Evolutionary conservation across 2,797 vertebrate species (phyloP).

Genomic region (Pangasius mekongensis): DNA sequence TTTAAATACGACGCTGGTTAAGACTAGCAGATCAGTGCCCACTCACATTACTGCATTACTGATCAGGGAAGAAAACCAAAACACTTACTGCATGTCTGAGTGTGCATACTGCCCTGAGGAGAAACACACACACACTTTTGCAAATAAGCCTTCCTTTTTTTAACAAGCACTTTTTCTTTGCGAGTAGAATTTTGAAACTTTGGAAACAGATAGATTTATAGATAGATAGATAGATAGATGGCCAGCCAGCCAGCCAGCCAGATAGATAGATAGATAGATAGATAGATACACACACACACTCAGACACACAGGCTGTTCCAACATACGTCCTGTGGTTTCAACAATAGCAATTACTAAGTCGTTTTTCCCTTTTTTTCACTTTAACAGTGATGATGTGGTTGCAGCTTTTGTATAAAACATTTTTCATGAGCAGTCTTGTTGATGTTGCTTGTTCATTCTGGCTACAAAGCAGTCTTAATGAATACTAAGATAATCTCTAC

Average conservation of each 20-base stretch:
- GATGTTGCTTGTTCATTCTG: not conserved
- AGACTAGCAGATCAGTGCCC: conserved; percentile 48
- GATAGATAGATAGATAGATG: not conserved
- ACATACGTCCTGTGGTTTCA: not conserved
- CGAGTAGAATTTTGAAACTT: not conserved
- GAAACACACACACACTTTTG: not conserved
- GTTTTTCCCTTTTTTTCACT: not conserved
- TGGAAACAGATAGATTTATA: not conserved
- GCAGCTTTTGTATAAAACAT: not conserved
- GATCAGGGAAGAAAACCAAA: conserved; percentile 48
- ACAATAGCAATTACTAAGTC: not conserved
- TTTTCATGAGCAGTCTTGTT: not conserved
- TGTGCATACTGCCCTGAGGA: not conserved
- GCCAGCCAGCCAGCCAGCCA: not conserved
- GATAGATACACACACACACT: no score
- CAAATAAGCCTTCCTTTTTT: not conserved
- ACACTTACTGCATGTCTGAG: conserved; percentile 1
- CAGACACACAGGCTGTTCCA: not conserved
- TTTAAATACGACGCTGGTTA: conserved; percentile 59
- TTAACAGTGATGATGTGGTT: not conserved
- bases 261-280: not conserved
- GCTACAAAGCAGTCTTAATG: not conserved
- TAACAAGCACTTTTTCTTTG: not conserved
- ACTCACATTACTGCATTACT: conserved; percentile 46
- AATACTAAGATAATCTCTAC: not conserved